Base-by-base conservation (phyloP, 1,140 invertebrate species). In the Drosophila kohkoa region DNA sequence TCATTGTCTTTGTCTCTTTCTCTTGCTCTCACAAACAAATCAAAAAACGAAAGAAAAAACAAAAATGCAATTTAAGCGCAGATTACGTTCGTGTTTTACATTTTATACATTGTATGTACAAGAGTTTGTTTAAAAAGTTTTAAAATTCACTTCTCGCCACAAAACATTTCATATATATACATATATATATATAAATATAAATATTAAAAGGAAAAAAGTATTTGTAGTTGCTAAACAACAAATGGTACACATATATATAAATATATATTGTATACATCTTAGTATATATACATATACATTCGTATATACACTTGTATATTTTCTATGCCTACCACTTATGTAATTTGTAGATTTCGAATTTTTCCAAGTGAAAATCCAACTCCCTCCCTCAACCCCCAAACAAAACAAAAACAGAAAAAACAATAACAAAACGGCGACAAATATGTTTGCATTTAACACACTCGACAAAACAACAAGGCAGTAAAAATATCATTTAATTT, bases 301-400 rank as follows among this genome's bases (percentile, higher is more conserved):
- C 77, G 74, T 82, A 88, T 83, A 85, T 89, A 89, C 20, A 25
- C 75, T 89, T 89, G 85, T 89, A 89, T 89, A 89, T 89, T 89
- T 89, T 89, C 81, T 89, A 89, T 89, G 85, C 85, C 85, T 89
- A 89, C 80, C 83, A 88, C 83, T 88, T 88, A 87, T 89, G 85
- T 89, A 89, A 88, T 89, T 89, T 89, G 85, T 89, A 89, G 85
- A 89, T 81, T 89, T 89, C 69, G 63, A 89, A 69, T 71, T 83
- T 88, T 89, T 71, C 65, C 62, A 77, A 68, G 64, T 66, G 58
- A 68, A 72, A 67, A 45, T n/a, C 55, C 41, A 58, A 52, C 32
- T 16, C 38, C 13, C 13, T 41, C 59, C 41, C 16, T 10, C 35
- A 3, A 15, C 45, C 20, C 75, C 35, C 1, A 32, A 32, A 32